Percentiles rank a stretch among this genome's conserved stretches.
Conservation (phyloP, 2,888 invertebrate species). For the Eupelmus urozonus region DNA sequence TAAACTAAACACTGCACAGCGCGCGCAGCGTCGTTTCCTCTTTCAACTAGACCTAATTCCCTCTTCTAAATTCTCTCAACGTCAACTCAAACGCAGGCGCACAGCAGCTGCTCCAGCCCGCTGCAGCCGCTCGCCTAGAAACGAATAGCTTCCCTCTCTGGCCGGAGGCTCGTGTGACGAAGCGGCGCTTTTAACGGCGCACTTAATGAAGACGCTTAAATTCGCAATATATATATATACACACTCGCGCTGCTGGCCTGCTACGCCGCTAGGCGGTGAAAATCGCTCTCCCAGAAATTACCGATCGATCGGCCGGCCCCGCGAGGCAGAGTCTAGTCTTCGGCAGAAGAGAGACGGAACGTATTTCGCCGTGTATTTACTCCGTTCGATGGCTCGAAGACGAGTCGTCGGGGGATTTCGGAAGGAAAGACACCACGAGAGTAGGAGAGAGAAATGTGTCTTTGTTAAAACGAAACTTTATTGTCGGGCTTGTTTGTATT, state of each 20-base stretch:
- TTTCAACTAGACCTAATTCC: too few relatives aligned
- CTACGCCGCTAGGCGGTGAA: constrained; percentile 9
- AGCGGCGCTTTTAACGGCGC: constrained; percentile 39
- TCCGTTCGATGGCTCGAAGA: constrained; percentile 11
- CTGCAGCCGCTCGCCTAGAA: too few relatives aligned
- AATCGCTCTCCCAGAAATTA: constrained; percentile 40
- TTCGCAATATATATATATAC: not conserved
- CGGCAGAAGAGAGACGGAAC: not conserved
- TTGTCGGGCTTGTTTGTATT: not conserved
- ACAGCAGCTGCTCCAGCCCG: too few relatives aligned
- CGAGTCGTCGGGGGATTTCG: constrained; percentile 34
- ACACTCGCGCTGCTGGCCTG: not conserved
- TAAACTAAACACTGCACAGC: too few relatives aligned
- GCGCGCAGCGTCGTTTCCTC: too few relatives aligned
- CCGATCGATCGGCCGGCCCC: constrained; percentile 34
- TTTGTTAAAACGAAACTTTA: constrained; percentile 1
- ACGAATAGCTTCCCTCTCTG: not conserved
- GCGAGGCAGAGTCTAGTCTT: not conserved
- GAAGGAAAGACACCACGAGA: not conserved
- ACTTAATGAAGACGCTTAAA: constrained; percentile 46
- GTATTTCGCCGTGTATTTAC: constrained; percentile 8
- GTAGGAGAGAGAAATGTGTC: not conserved
- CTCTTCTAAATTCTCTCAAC: too few relatives aligned
- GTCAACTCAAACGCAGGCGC: too few relatives aligned
- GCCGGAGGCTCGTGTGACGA: constrained; percentile 7